Evolutionary conservation across 2,888 invertebrate genomes (phyloP), one percentile per base, ranked within the genome.

Genomic region (Blastobasis adustella): DNA sequence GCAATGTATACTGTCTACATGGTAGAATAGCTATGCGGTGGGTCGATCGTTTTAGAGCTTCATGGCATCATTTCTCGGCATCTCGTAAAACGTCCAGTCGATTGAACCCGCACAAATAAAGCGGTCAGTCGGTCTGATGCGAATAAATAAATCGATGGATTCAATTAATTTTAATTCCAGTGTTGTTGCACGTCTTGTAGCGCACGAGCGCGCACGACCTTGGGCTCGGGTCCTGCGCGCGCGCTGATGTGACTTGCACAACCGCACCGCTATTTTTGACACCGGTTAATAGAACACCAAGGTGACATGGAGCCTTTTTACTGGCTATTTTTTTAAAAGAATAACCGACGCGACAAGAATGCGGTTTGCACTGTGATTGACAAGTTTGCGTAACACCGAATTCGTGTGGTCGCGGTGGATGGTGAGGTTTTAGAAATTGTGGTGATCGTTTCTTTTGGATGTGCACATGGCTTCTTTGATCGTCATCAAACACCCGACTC

Each of bases 241-340:
- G 79, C 62, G 71, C 63, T 72, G 81, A 82, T 86, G 82, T 85
- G 86, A 83, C 83, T 83, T 83, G 84, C 83, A 80, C 75, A 82
- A 82, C 69, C 62, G 55, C 43, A 53, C 73, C 6, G 10, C 44
- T 9, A 79, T 79, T 80, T 80, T 71, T 69, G 72, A 73, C 71
- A 67, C 66, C 69, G 60, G 69, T 51, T 49, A 44, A 45, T 48
- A 7, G 51, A 38, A 43, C 43, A 39, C 47, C 57, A 54, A 57
- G 54, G 51, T 49, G 53, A 57, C 47, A 54, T 50, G 49, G 49
- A 52, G 49, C 52, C 53, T 52, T 57, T 52, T 52, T 23, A 23
- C 23, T 23, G 23, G 23, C 23, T 23, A 23, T 23, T 23, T 23
- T 23, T 40, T 37, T 7, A 10, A 10, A 43, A 38, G 42, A 23